Percentiles rank a stretch among this genome's conserved stretches.
phyloP scores from a whole-genome alignment of 2,797 vertebrate genomes.

The Squalus acanthias region DNA sequence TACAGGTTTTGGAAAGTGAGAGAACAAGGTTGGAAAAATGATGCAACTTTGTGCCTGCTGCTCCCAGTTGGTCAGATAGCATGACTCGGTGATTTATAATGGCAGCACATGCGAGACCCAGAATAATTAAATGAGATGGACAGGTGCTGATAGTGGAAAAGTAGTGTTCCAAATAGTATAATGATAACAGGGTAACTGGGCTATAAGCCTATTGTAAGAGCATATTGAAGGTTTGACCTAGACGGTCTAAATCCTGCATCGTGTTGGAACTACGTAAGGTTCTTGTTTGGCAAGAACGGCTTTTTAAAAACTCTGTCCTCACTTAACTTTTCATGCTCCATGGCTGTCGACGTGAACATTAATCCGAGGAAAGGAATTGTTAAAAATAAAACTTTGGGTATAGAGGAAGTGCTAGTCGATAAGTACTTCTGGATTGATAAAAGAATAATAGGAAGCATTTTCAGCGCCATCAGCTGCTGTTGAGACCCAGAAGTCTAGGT shows the following conservation, averaged over 20 bases:
- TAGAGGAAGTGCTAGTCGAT: neutral
- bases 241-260: neutral
- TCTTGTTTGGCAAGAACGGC: neutral
- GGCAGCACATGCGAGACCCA: slow-evolving; percentile 18
- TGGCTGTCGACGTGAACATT: neutral
- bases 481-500: neutral
- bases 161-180: neutral
- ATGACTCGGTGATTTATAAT: slow-evolving; percentile 3
- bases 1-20: neutral
- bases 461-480: neutral
- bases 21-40: slow-evolving; percentile 15
- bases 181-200: neutral
- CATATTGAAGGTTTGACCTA: neutral
- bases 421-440: neutral
- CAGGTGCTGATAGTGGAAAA: neutral
- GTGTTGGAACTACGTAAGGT: neutral
- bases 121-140: neutral
- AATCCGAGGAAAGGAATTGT: neutral
- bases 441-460: neutral
- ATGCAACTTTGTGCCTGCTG: slow-evolving; percentile 2
- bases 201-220: neutral
- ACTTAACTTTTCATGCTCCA: neutral
- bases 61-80: neutral
- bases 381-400: neutral
- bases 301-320: neutral